Base-by-base conservation (phyloP, 2,888 invertebrate genomes). In the Conchocele bisecta region DNA sequence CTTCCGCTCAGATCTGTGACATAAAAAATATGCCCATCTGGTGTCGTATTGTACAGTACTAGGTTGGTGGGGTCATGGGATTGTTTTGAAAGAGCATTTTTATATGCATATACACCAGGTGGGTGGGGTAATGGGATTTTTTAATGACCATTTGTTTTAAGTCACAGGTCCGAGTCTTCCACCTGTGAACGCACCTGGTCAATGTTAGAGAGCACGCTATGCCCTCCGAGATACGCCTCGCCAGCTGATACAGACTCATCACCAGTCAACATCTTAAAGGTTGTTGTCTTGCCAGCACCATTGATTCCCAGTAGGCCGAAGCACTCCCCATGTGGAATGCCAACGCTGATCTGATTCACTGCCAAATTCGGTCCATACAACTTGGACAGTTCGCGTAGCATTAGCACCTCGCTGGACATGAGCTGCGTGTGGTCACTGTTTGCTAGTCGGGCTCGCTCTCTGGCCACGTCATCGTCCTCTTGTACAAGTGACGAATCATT, bases 261-360 rank as follows among this genome's bases (percentile, higher is more conserved):
- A 0, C 97, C 97, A 54, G 97, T 97, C 64, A 93, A 81, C 92
- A 93, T 93, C 91, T 91, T 95, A 89, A 97, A 97, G 0, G 97
- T 97, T 0, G 92, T 92, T 1, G 93, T 92, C 82, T 93, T 93
- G 9, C 93, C 93, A 84, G 97, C 92, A 95, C 93, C 93, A 81
- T 93, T 93, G 2, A 92, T 90, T 17, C 93, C 93, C 42, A 97
- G 92, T 2, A 97, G 92, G 0, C 96, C 96, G 83, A 96, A 96
- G 90, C 96, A 97, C 92, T 95, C 96, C 11, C 93, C 93, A 68
- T 94, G 92, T 58, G 93, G 93, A 0, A 96, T 94, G 50, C 94
- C 95, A 87, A 94, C 89, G 87, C 93, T 94, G 6, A 96, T 92
- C 82, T 95, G 94, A 89, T 96, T 94, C 0, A 98, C 97, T 0